phyloP scores from a whole-genome alignment of 2,888 invertebrate species.

The Strigamia maritima region DNA sequence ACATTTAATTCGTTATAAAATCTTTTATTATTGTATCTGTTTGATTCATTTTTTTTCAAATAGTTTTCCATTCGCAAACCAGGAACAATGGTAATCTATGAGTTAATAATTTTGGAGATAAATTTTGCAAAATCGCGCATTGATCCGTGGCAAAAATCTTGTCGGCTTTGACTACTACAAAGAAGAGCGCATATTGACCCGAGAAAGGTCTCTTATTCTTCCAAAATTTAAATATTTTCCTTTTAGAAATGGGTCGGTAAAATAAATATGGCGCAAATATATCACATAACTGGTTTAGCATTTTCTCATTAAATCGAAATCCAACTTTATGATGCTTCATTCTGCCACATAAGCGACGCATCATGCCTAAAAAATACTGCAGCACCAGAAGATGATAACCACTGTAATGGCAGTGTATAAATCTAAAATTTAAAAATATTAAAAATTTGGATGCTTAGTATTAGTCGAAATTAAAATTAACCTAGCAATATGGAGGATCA shows the following conservation, averaged over 20 bases:
- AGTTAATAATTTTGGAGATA: neutral
- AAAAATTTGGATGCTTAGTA: no score
- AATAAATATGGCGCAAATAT: neutral
- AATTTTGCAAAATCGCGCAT: neutral
- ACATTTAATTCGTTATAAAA: neutral
- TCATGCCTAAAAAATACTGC: slow-evolving; percentile 12
- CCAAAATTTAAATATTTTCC: neutral
- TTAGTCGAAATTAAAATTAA: neutral
- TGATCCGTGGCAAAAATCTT: neutral
- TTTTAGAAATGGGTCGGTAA: neutral
- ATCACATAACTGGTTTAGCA: neutral
- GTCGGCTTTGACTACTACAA: neutral
- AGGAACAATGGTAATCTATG: neutral
- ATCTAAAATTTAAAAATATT: neutral
- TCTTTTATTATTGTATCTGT: neutral
- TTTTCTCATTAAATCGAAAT: neutral
- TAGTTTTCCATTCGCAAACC: neutral
- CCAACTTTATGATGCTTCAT: neutral
- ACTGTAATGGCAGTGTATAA: neutral
- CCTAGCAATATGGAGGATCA: slow-evolving; percentile 12
- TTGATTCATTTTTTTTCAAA: neutral
- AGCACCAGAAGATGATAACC: neutral
- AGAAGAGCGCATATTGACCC: neutral
- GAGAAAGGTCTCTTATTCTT: neutral
- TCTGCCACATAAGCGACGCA: neutral